Percentiles rank a stretch among this genome's conserved stretches.
Evolutionary conservation across 2,113 vertebrate genomes (phyloP).

Genomic region (Alethe diademata): DNA sequence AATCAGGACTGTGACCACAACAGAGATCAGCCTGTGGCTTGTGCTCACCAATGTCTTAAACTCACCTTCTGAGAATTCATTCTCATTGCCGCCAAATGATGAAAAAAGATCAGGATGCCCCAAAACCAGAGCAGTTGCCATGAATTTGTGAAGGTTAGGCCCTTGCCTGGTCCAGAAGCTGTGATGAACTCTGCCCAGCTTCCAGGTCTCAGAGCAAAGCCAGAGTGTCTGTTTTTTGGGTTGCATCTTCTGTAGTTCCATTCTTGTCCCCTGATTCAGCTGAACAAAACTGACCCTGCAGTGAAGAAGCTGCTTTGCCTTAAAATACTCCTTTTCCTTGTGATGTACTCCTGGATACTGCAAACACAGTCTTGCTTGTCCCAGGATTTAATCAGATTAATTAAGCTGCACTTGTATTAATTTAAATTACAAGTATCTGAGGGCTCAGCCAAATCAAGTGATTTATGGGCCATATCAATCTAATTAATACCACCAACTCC

Average conservation of each 20-base stretch:
- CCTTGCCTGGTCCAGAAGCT: neutral
- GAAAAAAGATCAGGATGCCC: neutral
- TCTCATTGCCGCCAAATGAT: neutral
- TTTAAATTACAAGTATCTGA: slow-evolving; percentile 59
- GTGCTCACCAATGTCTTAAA: neutral
- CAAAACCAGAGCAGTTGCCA: neutral
- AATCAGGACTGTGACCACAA: neutral
- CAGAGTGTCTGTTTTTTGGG: neutral
- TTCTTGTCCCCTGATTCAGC: neutral
- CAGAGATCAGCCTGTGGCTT: neutral
- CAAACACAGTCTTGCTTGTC: neutral
- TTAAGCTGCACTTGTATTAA: slow-evolving; percentile 57
- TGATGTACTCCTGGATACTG: neutral
- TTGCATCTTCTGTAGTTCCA: neutral
- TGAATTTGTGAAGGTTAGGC: neutral
- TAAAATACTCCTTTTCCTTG: neutral
- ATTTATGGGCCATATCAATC: slow-evolving; percentile 57
- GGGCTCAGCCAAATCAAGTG: slow-evolving; percentile 54
- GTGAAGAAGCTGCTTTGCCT: neutral
- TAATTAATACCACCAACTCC: slow-evolving; percentile 64
- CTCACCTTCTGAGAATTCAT: neutral
- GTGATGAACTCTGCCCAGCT: neutral
- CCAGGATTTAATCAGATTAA: slow-evolving; percentile 62
- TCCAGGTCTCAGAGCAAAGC: neutral
- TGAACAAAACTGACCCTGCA: neutral